These are phyloP conservation scores for Bombycilla garrulus DNA, from an alignment of 2,113 vertebrate genomes.

Conservation along the genomic window DNA sequence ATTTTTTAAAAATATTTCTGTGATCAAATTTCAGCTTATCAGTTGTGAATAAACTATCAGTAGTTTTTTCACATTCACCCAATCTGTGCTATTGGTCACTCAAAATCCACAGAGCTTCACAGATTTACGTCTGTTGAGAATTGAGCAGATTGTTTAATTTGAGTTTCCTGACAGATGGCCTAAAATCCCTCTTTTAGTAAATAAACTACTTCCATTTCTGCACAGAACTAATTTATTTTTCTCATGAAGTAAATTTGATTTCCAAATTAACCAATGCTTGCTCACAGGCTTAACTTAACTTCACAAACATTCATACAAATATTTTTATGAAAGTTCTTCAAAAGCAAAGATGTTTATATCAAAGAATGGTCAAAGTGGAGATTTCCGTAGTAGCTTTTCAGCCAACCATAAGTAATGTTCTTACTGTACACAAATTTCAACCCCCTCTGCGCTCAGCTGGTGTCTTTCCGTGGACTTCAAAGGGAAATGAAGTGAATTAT, in stretches of 20 bases:
- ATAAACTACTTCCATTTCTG: not conserved
- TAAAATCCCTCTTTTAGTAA: conserved; percentile 24
- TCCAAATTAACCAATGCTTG: not conserved
- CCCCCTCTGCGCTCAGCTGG: not conserved
- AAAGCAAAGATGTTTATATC: not conserved
- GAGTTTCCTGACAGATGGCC: conserved; percentile 25
- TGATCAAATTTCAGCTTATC: not conserved
- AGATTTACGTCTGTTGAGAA: not conserved
- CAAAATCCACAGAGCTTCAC: not conserved
- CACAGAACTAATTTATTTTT: conserved; percentile 10
- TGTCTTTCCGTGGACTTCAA: not conserved
- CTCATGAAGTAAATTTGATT: not conserved
- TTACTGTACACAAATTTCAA: not conserved
- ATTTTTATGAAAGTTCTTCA: not conserved
- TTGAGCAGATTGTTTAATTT: not conserved
- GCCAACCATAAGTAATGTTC: not conserved
- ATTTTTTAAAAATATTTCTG: not conserved
- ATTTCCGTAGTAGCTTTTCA: not conserved
- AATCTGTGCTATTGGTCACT: not conserved
- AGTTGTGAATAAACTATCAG: not conserved
- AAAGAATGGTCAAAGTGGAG: not conserved
- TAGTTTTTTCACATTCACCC: not conserved
- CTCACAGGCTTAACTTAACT: not conserved
- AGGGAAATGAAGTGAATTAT: not conserved
- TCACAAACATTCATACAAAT: not conserved